These are phyloP conservation scores for Ichneumon xanthorius DNA, from an alignment of 2,888 invertebrate genomes.

Conservation along the genomic window DNA sequence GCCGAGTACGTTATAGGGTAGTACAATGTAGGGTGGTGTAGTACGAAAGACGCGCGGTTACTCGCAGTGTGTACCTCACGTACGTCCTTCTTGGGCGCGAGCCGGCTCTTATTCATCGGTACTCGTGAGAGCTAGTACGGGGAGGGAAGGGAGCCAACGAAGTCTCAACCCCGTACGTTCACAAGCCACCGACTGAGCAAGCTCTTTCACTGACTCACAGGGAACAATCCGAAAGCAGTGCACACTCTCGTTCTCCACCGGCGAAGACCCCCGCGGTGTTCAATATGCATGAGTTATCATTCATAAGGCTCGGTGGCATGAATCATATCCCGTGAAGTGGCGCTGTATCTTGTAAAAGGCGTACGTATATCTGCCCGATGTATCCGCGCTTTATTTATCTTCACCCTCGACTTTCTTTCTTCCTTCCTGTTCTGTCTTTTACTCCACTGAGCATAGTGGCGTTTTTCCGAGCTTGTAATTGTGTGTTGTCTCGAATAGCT, in stretches of 20 bases:
- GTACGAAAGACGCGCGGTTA: slow-evolving; percentile 51
- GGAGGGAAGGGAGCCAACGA: slow-evolving; percentile 13
- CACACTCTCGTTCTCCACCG: slow-evolving; percentile 45
- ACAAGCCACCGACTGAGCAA: slow-evolving; percentile 18
- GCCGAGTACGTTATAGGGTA: background rate
- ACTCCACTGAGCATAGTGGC: background rate
- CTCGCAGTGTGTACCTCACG: slow-evolving; percentile 45
- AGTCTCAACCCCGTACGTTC: slow-evolving; percentile 24
- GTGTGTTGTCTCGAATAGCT: slow-evolving; percentile 6
- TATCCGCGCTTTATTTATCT: slow-evolving; percentile 40
- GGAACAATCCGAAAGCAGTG: slow-evolving; percentile 59
- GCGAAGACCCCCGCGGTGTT: slow-evolving; percentile 69
- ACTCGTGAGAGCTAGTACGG: slow-evolving; percentile 29
- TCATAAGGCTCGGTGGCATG: slow-evolving; percentile 74
- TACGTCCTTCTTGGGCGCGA: slow-evolving; percentile 50
- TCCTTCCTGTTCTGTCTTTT: background rate
- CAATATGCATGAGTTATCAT: slow-evolving; percentile 81
- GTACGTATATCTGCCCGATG: background rate
- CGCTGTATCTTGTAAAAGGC: slow-evolving; percentile 43
- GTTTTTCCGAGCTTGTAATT: slow-evolving; percentile 2
- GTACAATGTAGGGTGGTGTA: slow-evolving; percentile 17
- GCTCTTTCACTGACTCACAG: slow-evolving; percentile 61
- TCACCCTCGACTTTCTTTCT: slow-evolving; percentile 7
- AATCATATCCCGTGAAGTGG: slow-evolving; percentile 73
- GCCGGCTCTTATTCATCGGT: slow-evolving; percentile 66